Evolutionary conservation across 2,113 vertebrate species (phyloP), one percentile per base, ranked within the genome.

Genomic region (Pionites leucogaster): DNA sequence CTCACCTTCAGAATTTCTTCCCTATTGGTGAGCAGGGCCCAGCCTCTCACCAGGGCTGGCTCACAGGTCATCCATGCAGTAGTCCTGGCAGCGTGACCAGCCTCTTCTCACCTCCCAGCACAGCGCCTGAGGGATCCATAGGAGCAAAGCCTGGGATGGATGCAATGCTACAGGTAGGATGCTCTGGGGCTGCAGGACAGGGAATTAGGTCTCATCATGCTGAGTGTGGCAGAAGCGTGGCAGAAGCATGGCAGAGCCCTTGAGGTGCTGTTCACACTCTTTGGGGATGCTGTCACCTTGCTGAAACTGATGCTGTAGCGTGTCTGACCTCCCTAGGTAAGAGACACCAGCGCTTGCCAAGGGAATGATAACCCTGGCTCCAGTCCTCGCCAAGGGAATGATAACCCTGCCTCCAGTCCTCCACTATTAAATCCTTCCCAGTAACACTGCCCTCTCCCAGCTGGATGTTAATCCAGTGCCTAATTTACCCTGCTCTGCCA

Each of bases 131-230:
- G 78, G 42, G 23, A 5, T 28, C 33, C 8, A 2, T 2, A 1
- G 0, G 57, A 81, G 20, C 20, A 27, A 37, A 64, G 44, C 14
- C 57, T 25, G 42, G 27, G 11, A 29, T 20, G 33, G 39, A 41
- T 50, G 55, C 17, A 17, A 12, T 71, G 82, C 41, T 80, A 41
- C 46, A 86, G 65, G 22, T 2, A 29, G 50, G 25, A 10, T 20
- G 41, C 25, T 23, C 29, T 17, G 64, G 37, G 47, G 28, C 6
- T 1, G 0, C 50, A 47, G 24, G 27, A 33, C 17, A 22, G 35
- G 44, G 31, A 13, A 41, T 50, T 64, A 0, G 1, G 9, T 17
- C 37, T 37, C n/a, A 3, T 39, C 7, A 2, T 14, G 18, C 11
- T 22, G 28, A 63, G 42, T 10, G 19, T 1, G 2, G 63, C 11